Evolutionary conservation across 1,140 invertebrate genomes (phyloP), one percentile per base, ranked within the genome.

Genomic region (Grapholita molesta): DNA sequence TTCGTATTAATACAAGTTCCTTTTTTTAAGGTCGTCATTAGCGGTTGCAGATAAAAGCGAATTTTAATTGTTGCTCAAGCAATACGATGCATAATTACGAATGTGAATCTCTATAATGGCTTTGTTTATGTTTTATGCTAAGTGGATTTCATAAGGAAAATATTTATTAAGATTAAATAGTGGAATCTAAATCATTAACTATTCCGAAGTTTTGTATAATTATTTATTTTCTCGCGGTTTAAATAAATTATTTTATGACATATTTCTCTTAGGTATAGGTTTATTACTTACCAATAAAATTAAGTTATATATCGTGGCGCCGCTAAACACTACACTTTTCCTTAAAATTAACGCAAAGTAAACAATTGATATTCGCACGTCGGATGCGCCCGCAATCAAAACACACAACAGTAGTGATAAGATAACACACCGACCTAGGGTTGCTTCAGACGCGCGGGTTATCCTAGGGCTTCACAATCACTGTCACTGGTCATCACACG

Each of bases 361-460:
- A 33, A 69, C 52, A 67, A 38, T 24, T 28, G 32, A 74, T 73
- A 78, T 79, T 82, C 73, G 80, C 80, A 80, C 71, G 66, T 70
- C 72, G 74, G 75, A 81, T 77, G 80, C 78, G 72, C 72, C 76
- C 72, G 67, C 76, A 80, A 83, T 80, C 79, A 78, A 76, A 83
- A 83, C 78, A 78, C 72, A 80, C 73, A 76, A 52, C 71, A 24
- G 2, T 38, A 65, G 53, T 76, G 83, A 85, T 88, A 86, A 88
- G 79, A 86, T 83, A 83, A 80, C 72, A 78, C 75, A 90, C 86
- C 78, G 73, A 86, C 83, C 80, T 90, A 82, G 82, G 80, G 85
- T 81, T 82, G 76, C 70, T 83, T 78, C 80, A 77, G 80, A 74
- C 71, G 80, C 80, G 77, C 71, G 79, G 77, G 77, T 64, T 69